phyloP scores from a whole-genome alignment of 2,888 invertebrate species.

The Drosophila multiciliata region DNA sequence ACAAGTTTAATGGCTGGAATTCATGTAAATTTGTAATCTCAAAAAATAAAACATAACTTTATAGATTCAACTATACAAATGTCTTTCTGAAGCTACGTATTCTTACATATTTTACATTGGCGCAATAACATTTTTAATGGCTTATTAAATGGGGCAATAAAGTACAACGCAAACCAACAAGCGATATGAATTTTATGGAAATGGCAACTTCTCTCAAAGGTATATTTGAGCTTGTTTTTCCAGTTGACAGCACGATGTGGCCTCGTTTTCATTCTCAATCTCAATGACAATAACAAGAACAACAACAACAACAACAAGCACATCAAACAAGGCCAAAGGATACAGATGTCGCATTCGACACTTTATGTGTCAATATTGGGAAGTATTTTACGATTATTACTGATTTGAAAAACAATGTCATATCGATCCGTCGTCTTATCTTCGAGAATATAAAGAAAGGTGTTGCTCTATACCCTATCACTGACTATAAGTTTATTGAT shows the following conservation, averaged over 20 bases:
- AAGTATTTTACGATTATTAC: slow-evolving; percentile 53
- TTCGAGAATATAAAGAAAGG: slow-evolving; percentile 64
- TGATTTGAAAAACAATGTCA: slow-evolving; percentile 39
- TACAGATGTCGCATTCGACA: slow-evolving; percentile 25
- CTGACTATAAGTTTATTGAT: slow-evolving; percentile 29
- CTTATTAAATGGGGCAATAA: slow-evolving; percentile 76
- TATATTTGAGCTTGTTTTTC: slow-evolving; percentile 13
- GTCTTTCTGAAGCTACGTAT: neutral
- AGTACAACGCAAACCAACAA: slow-evolving; percentile 32
- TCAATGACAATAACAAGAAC: neutral
- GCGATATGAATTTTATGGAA: slow-evolving; percentile 24
- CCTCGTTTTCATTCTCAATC: neutral
- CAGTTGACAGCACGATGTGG: slow-evolving; percentile 19
- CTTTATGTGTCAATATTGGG: slow-evolving; percentile 45
- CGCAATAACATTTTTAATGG: slow-evolving; percentile 76
- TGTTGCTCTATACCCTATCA: slow-evolving; percentile 41
- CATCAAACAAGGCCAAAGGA: slow-evolving; percentile 4
- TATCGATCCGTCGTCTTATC: slow-evolving; percentile 54
- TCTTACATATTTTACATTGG: slow-evolving; percentile 41
- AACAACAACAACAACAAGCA: neutral
- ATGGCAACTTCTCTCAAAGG: slow-evolving; percentile 15
- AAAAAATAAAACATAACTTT: neutral
- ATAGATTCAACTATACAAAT: neutral
- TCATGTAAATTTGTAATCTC: neutral
- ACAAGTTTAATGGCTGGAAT: neutral